phyloP scores from a whole-genome alignment of 2,888 invertebrate genomes.

The Caenorhabditis afra region DNA sequence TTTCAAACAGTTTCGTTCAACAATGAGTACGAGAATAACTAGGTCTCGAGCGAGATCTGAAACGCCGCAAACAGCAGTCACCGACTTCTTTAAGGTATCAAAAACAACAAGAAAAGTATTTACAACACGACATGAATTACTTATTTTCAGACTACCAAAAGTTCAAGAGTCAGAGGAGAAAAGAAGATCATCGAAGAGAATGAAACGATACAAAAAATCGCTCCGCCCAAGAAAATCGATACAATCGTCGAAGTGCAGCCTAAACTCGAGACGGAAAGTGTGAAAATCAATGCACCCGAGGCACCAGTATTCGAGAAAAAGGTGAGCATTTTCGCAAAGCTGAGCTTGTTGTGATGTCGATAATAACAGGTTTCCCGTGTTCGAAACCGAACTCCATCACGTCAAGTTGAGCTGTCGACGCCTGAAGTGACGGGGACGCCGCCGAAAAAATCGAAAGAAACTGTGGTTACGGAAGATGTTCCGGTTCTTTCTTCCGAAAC shows the following conservation, averaged over 20 bases:
- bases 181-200: slow-evolving; percentile 42
- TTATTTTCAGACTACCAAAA: slow-evolving; percentile 47
- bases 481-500: slow-evolving; percentile 4
- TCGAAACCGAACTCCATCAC: slow-evolving; percentile 40
- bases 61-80: slow-evolving; percentile 40
- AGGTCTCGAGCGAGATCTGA: slow-evolving; percentile 38
- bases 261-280: neutral
- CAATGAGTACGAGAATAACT: slow-evolving; percentile 46
- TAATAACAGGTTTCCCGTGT: slow-evolving; percentile 1
- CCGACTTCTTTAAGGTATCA: slow-evolving; percentile 56
- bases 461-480: slow-evolving; percentile 1
- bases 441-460: slow-evolving; percentile 40
- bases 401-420: slow-evolving; percentile 25
- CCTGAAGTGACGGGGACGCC: slow-evolving; percentile 46
- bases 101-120: neutral
- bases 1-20: neutral
- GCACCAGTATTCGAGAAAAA: slow-evolving; percentile 24
- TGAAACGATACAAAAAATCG: neutral
- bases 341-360: no score
- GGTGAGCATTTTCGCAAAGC: neutral
- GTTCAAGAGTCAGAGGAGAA: slow-evolving; percentile 28
- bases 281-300: neutral
- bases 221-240: slow-evolving; percentile 1
- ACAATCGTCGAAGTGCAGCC: neutral
- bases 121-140: neutral